phyloP scores from a whole-genome alignment of 2,888 invertebrate species.

The Acheta domesticus region DNA sequence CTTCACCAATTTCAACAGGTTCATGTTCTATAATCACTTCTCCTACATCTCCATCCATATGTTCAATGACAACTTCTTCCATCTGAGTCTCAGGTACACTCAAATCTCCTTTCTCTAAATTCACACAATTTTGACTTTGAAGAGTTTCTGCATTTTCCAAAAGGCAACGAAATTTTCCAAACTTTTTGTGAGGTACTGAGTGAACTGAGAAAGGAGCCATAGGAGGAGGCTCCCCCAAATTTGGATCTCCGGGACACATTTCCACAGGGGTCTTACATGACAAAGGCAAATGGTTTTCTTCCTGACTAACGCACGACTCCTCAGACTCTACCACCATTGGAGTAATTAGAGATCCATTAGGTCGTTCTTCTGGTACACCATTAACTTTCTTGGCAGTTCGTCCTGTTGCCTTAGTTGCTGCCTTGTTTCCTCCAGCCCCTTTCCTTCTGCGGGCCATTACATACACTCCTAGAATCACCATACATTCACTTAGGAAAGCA shows the following conservation, averaged over 20 bases:
- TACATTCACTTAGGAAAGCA: conserved; percentile 26
- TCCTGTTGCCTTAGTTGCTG: conserved; percentile 28
- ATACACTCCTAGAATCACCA: conserved; percentile 29
- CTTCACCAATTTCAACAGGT: conserved; percentile 27
- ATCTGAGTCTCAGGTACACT: neutral
- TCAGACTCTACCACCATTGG: conserved; percentile 29
- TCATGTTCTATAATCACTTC: conserved; percentile 29
- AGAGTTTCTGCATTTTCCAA: conserved; percentile 43
- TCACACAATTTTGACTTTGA: neutral
- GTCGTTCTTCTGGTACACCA: conserved; percentile 24
- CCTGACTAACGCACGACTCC: conserved; percentile 30
- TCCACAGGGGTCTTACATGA: conserved; percentile 29
- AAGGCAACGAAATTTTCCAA: conserved; percentile 56
- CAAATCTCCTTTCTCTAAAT: conserved; percentile 20
- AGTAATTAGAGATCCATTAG: conserved; percentile 29
- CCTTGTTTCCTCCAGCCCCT: conserved; percentile 32
- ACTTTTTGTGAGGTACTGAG: conserved; percentile 51
- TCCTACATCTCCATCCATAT: neutral
- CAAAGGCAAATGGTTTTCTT: conserved; percentile 27
- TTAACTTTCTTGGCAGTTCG: conserved; percentile 27
- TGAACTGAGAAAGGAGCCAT: neutral
- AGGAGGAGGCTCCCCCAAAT: conserved; percentile 28
- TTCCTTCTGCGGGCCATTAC: conserved; percentile 37
- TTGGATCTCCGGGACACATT: conserved; percentile 28
- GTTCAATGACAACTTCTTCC: conserved; percentile 10